Evolutionary conservation across 2,113 vertebrate species (phyloP).

Genomic region (Sitta europaea): DNA sequence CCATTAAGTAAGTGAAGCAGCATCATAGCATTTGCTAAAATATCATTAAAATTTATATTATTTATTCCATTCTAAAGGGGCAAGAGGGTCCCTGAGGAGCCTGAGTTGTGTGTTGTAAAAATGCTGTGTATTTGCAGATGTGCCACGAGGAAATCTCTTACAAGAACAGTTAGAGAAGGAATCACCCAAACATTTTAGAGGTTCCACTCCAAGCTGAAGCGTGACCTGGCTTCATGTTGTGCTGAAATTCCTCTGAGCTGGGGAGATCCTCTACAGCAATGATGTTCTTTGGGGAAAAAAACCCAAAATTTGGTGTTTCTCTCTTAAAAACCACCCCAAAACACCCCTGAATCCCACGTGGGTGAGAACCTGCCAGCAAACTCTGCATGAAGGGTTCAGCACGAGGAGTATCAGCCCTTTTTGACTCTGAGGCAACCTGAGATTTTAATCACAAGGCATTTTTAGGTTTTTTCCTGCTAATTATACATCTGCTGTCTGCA

Average conservation of each 20-base stretch:
- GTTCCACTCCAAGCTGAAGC: not conserved
- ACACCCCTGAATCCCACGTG: rapidly evolving
- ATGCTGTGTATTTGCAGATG: not conserved
- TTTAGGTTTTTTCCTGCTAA: not conserved
- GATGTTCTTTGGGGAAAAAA: too few relatives aligned
- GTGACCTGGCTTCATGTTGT: not conserved
- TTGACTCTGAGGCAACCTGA: not conserved
- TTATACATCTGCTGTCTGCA: not conserved
- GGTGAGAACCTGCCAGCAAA: not conserved
- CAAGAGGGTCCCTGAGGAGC: not conserved
- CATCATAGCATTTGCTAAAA: conserved; percentile 1
- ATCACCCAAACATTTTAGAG: not conserved
- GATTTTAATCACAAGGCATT: not conserved
- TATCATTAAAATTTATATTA: conserved; percentile 1
- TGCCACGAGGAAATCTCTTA: not conserved
- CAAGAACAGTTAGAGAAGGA: not conserved
- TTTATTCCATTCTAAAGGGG: not conserved
- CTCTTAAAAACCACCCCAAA: rapidly evolving
- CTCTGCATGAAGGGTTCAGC: not conserved
- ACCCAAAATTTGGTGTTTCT: not conserved
- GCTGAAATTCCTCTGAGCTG: not conserved
- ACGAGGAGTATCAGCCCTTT: not conserved
- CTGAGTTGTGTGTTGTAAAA: not conserved
- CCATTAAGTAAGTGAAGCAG: not conserved
- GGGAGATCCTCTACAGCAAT: not conserved